These are phyloP conservation scores for Lagenorhynchus albirostris DNA, from an alignment of 2,113 vertebrate genomes.

Conservation along the genomic window DNA sequence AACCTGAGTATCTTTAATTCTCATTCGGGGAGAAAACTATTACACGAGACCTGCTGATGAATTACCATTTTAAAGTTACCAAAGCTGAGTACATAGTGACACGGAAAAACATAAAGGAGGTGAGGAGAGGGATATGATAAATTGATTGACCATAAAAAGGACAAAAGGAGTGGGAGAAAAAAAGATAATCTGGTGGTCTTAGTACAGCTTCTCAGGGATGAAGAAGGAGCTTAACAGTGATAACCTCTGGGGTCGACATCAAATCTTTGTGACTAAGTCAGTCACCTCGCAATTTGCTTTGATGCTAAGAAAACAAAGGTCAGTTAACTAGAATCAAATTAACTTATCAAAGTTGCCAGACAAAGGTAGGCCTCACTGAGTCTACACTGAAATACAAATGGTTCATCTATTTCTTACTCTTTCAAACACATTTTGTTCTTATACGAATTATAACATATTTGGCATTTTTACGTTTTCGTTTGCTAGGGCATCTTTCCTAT, in stretches of 20 bases:
- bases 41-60: background rate
- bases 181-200: background rate
- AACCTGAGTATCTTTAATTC: background rate
- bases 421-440: background rate
- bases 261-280: background rate
- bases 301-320: background rate
- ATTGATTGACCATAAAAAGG: background rate
- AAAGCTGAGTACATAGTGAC: background rate
- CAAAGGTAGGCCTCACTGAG: background rate
- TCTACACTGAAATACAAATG: background rate
- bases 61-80: background rate
- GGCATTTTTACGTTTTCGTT: background rate
- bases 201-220: background rate
- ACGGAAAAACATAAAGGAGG: background rate
- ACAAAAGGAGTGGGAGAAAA: background rate
- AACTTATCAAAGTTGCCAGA: background rate
- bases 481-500: background rate
- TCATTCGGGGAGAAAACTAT: constrained; percentile 3
- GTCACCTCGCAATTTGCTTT: background rate
- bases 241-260: background rate
- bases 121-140: background rate
- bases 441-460: background rate
- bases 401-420: background rate
- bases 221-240: background rate
- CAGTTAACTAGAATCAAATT: background rate